Evolutionary conservation across 2,797 vertebrate species (phyloP).

Genomic region (Danio kyathit): DNA sequence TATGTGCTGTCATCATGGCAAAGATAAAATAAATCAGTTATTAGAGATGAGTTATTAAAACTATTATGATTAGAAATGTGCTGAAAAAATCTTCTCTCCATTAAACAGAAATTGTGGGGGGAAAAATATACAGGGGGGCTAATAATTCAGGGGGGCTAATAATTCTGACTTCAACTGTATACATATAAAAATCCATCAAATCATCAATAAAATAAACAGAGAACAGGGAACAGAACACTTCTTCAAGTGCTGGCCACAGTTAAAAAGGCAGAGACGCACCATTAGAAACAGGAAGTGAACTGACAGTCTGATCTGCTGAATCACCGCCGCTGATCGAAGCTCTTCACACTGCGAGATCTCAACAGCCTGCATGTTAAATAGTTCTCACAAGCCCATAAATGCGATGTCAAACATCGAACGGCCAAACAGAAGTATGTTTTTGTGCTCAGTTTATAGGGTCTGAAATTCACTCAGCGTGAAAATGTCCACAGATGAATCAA

Average conservation of each 20-base stretch:
- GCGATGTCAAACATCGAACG: background rate
- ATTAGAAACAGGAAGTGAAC: conserved; percentile 62
- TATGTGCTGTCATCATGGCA: no score
- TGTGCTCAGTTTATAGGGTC: background rate
- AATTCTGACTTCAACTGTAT: background rate
- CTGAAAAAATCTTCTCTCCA: no score
- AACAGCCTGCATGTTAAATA: conserved; percentile 19
- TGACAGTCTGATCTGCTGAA: conserved; percentile 64
- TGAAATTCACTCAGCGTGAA: background rate
- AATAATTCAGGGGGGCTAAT: no score
- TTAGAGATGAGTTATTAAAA: no score
- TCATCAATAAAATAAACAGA: background rate
- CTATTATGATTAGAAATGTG: no score
- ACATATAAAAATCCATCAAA: background rate
- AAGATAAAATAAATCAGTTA: no score
- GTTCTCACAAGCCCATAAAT: background rate
- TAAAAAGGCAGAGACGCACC: conserved; percentile 57
- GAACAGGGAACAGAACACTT: background rate
- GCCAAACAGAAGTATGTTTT: background rate
- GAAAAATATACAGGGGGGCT: no score
- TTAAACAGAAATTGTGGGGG: no score
- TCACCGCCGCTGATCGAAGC: conserved; percentile 63
- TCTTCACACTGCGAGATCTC: conserved; percentile 42
- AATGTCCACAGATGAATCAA: background rate
- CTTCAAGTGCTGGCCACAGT: conserved; percentile 54